Evolutionary conservation across 2,888 invertebrate species (phyloP).

Genomic region (Stegana nigrithorax): DNA sequence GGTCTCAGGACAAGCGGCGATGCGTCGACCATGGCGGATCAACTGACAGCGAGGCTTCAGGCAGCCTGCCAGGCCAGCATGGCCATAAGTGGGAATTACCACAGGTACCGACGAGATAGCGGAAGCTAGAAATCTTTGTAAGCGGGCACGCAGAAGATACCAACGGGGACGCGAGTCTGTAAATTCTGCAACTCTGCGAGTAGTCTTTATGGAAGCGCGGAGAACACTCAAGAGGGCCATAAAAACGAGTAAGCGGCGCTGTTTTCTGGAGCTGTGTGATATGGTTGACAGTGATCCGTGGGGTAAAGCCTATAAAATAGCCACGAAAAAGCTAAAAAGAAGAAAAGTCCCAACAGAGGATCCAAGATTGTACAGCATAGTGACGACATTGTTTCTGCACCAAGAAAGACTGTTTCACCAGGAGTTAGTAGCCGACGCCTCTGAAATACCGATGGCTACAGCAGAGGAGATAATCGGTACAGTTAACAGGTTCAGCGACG

Average conservation of each 20-base stretch:
- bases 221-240: not conserved
- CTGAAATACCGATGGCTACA: too few species aligned
- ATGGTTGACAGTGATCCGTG: not conserved
- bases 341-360: not conserved
- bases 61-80: not conserved
- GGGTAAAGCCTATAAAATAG: slow-evolving; percentile 13
- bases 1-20: not conserved
- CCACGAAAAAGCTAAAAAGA: not conserved
- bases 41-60: too few species aligned
- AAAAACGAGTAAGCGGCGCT: not conserved
- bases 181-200: not conserved
- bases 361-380: not conserved
- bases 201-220: not conserved
- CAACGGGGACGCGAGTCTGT: not conserved
- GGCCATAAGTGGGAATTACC: not conserved
- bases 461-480: not conserved
- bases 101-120: not conserved
- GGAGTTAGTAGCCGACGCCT: not conserved
- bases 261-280: slow-evolving; percentile 3
- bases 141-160: not conserved
- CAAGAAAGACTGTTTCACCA: not conserved
- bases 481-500: not conserved
- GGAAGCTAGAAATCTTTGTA: not conserved
- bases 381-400: not conserved
- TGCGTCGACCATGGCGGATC: too few species aligned